These are phyloP conservation scores for Leuciscus waleckii DNA, from an alignment of 2,797 vertebrate species.

Conservation along the genomic window DNA sequence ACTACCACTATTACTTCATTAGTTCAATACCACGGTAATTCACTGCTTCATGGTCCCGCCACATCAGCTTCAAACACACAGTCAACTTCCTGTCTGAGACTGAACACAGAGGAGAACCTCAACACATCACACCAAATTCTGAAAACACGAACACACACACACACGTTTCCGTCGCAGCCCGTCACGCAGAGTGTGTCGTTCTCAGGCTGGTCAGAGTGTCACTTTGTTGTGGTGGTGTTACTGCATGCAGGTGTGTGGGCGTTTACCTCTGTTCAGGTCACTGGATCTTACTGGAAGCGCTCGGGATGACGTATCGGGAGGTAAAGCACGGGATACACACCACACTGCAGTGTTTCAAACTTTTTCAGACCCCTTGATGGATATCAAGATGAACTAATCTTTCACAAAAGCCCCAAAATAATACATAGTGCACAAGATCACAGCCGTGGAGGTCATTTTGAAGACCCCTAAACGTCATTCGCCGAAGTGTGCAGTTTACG, in stretches of 20 bases:
- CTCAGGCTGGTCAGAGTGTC: background rate
- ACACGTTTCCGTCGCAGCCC: background rate
- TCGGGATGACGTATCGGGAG: background rate
- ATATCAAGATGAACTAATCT: background rate
- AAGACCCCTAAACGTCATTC: background rate
- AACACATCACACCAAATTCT: background rate
- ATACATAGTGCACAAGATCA: background rate
- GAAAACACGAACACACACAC: background rate
- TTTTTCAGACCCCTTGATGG: background rate
- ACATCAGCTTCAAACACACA: constrained; percentile 9
- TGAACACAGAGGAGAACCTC: background rate
- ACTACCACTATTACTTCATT: background rate
- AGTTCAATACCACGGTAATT: background rate
- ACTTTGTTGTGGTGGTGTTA: background rate
- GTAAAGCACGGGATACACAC: background rate
- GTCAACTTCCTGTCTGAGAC: constrained; percentile 2
- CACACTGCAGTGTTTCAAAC: background rate
- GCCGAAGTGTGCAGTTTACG: background rate
- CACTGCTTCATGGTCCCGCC: background rate
- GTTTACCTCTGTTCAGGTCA: background rate
- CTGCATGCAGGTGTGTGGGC: background rate
- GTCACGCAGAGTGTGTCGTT: background rate
- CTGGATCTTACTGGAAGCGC: background rate
- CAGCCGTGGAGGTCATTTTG: background rate
- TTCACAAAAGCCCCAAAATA: background rate